phyloP scores from a whole-genome alignment of 35 echinoderm and acorn worm genomes.

The Diadema setosum region DNA sequence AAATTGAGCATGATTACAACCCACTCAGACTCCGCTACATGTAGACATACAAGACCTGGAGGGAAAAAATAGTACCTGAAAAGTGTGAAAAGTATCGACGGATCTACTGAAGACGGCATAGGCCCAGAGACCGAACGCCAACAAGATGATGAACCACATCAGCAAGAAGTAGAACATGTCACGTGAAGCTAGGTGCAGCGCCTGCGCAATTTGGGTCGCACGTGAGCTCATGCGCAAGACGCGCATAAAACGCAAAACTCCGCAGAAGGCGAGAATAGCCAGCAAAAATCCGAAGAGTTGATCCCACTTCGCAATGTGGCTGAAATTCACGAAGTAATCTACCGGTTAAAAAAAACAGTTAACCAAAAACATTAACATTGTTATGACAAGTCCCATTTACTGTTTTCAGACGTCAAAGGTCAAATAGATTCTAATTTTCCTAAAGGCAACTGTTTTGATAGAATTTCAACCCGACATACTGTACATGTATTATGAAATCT shows the following conservation, averaged over 20 bases:
- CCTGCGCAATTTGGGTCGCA: slow-evolving; percentile 25
- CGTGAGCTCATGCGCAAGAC: slow-evolving; percentile 36
- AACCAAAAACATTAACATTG: no score
- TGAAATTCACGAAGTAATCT: slow-evolving; percentile 66
- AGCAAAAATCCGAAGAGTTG: slow-evolving; percentile 41
- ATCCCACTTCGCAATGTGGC: slow-evolving; percentile 69
- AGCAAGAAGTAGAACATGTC: slow-evolving; percentile 49
- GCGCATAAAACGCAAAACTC: slow-evolving; percentile 48
- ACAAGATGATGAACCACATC: slow-evolving; percentile 45
- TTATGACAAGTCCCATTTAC: no score
- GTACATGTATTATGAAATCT: no score
- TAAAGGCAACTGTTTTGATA: no score
- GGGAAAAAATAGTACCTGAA: no score
- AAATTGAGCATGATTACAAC: no score
- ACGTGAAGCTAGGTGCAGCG: not conserved
- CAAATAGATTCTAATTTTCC: no score
- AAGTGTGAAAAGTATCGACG: not conserved
- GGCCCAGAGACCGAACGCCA: slow-evolving; percentile 34
- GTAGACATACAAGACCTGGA: no score
- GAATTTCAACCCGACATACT: no score
- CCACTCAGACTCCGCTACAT: no score
- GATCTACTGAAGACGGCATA: slow-evolving; percentile 30
- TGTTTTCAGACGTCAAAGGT: no score
- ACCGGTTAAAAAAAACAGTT: no score
- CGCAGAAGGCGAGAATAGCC: slow-evolving; percentile 16